Base-by-base conservation (phyloP, 2,797 vertebrate species). In the Manis javanica region DNA sequence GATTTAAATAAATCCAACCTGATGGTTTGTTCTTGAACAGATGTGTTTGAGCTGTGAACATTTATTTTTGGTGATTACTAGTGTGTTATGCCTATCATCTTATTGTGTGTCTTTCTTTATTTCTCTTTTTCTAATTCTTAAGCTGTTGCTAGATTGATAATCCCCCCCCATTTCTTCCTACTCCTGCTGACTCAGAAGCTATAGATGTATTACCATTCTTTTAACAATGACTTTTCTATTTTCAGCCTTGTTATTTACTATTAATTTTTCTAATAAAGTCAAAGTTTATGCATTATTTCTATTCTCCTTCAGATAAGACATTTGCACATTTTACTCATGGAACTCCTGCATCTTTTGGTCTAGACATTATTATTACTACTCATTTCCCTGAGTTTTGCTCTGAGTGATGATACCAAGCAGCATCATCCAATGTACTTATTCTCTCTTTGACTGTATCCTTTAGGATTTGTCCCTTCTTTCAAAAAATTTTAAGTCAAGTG, bases 181-280 rank as follows among this genome's bases (percentile, higher is more conserved):
- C 1, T 90, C n/a, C 21, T 91, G 68, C n/a, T 93, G 16, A 18
- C 31, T 72, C 51, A 2, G 18, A 92, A 66, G 71, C 14, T 57
- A 51, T 64, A 72, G 57, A 82, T n/a, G 92, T 10, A 51, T 19
- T 85, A 21, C 12, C 46, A 11, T 59, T 84, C 55, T 71, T 84
- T 74, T 18, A 63, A 34, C 59, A 59, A 55, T 24, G 15, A 95
- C 21, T 7, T 94, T 61, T 87, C 42, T 61, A 79, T 63, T 77
- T 94, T 88, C 81, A 90, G 14, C 3, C 7, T 69, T 75, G 87
- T 29, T 66, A 29, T 63, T 94, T 94, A 14, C n/a, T 51, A 53
- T 94, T 79, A 51, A 29, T 55, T 55, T 94, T 95, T 95, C 39
- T 86, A 18, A 87, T 39, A 51, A 94, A 88, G 46, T 71, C 19